Base-by-base conservation (phyloP, 2,888 invertebrate species). In the Pristionchus entomophagus region DNA sequence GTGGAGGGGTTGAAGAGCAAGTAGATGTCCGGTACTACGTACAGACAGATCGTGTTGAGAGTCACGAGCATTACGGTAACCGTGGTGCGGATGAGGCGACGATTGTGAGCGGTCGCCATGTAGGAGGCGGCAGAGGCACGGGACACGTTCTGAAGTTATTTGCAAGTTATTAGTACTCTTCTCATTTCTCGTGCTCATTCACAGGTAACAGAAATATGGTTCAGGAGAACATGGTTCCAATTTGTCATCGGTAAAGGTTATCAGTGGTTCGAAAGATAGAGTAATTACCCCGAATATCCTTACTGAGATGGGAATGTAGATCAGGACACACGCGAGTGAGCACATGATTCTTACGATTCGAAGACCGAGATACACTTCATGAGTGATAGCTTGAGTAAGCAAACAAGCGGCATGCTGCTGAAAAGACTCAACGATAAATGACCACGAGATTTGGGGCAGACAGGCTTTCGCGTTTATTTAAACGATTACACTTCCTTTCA, bases 1-100 rank as follows among this genome's bases (percentile, higher is more conserved):
- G 88, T 82, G 1, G 17, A 26, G 26, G 62, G 59, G n/a, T 83
- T 62, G 41, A 62, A 29, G 2, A 83, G 83, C 12, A 83, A 29
- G 19, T 38, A 38, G 62, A 83, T 38, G n/a, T 83, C 83, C 10
- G 83, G 83, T 0, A 83, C 59, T 0, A 51, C 62, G 51, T 62
- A 83, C 8, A 59, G 41, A 41, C 35, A 41, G 17, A 83, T 45
- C n/a, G 83, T 83, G 41, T 59, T 62, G 26, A 83, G 29, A 8
- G 83, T 83, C 0, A 83, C 51, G 32, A 83, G 62, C 5, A 83
- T 29, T 12, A 83, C 51, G n/a, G 83, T 83, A 6, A 83, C 29
- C 22, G 83, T 83, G 26, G 32, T 83, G 0, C 83, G 59, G 12
- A 83, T 83, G 14, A 81, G 56, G 26, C 80, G 53, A n/a, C 53